Base-by-base conservation (phyloP, 2,888 invertebrate species). In the Xanthostigma xanthostigma region DNA sequence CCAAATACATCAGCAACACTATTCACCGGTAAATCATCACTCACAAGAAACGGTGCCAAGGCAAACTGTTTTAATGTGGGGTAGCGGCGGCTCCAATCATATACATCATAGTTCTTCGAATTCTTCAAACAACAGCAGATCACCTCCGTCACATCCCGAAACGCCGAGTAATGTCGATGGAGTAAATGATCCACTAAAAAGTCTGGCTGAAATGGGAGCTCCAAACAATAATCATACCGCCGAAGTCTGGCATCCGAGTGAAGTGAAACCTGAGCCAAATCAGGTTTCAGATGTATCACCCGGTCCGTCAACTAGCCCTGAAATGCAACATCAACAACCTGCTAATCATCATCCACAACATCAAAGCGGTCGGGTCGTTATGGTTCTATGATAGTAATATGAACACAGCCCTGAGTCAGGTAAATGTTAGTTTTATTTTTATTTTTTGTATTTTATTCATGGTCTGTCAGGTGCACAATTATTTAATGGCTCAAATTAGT, bases 1-100 rank as follows among this genome's bases (percentile, higher is more conserved):
- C 57, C 48, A 50, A 56, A 8, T 42, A 46, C 27, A 42, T 13
- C 27, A 59, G 59, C 9, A 57, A 55, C 45, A 57, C 61, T 9
- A 55, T 51, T 14, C 60, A 60, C 45, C 51, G 55, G 12, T 45
- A 48, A 44, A 27, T 27, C 27, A 57, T 59, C 56, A 55, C 17
- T 36, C 53, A 53, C 59, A 69, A 11, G 69, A 76, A 48, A 80
- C 79, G 58, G 72, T 79, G 55, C 82, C 85, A 1, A 72, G 93
- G 41, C 92, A 93, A 67, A 93, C 92, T 10, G 93, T 92, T 47
- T 75, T 93, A 41, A 92, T 93, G 92, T 93, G 92, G 92, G 92
- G 91, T 17, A 73, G 78, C 52, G 73, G 48, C 14, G 46, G 46
- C 35, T 40, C 45, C 9, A 49, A 49, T 41, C 50, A 50, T 42